Conservation (phyloP, 1,140 invertebrate genomes). For the Capitella teleta region DNA sequence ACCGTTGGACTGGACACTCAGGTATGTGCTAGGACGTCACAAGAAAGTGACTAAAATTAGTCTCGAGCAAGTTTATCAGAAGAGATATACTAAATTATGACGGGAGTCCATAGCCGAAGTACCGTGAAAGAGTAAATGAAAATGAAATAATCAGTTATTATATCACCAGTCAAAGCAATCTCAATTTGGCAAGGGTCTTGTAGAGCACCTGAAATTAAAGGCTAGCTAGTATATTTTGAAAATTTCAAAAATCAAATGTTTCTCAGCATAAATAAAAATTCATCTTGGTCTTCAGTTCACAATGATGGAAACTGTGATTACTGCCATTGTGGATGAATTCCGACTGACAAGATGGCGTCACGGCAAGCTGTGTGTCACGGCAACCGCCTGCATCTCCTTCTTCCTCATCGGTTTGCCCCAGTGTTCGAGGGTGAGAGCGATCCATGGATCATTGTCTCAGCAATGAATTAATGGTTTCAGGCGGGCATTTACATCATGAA, state of each 20-base stretch:
- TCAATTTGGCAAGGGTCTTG: no score
- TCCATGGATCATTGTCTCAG: neutral
- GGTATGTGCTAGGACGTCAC: constrained; percentile 30
- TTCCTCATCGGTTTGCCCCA: constrained; percentile 3
- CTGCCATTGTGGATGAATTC: neutral
- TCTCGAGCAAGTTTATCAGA: neutral
- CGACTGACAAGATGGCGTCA: neutral
- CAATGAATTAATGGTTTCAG: constrained; percentile 12
- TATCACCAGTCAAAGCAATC: no score
- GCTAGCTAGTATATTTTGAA: no score
- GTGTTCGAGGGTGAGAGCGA: constrained; percentile 12
- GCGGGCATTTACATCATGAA: constrained; percentile 40
- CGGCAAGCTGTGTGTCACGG: neutral
- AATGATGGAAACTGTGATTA: constrained; percentile 1
- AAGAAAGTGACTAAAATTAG: neutral
- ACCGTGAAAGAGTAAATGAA: no score
- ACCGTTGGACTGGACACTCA: constrained; percentile 84
- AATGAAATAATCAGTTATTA: no score
- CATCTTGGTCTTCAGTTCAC: constrained; percentile 42
- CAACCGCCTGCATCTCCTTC: neutral
- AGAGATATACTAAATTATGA: no score
- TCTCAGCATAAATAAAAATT: no score
- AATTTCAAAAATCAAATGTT: no score
- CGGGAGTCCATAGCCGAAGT: no score
- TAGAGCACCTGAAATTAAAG: no score